A percentile compares a stretch with the other conserved stretches of the same genome.
Conservation (phyloP, 2,113 vertebrate genomes). For the Rhynchopsitta pachyrhyncha region DNA sequence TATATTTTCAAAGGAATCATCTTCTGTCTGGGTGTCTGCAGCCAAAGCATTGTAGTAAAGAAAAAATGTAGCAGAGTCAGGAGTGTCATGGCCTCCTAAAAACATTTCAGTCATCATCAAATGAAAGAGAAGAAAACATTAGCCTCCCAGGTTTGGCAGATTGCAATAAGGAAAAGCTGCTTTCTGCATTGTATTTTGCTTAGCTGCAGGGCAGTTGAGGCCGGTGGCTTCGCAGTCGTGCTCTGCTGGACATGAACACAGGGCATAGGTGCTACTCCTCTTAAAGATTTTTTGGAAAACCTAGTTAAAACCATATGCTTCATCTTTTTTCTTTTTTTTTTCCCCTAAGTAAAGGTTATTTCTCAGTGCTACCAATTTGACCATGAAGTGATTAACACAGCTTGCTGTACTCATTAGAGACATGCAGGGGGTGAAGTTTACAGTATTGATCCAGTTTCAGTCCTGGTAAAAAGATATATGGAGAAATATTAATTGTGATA, state of each 20-base stretch:
- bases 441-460: slow-evolving; percentile 2
- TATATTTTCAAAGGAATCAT: not conserved
- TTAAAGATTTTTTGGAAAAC: not conserved
- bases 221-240: not conserved
- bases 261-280: not conserved
- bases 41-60: not conserved
- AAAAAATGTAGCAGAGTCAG: not conserved
- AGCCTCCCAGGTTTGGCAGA: not conserved
- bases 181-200: not conserved
- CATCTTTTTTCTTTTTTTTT: not conserved
- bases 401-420: not conserved
- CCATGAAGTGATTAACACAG: not conserved
- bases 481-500: not conserved
- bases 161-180: not conserved
- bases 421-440: not conserved
- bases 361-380: not conserved
- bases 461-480: not conserved
- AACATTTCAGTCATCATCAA: not conserved
- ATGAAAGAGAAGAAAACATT: not conserved
- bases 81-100: not conserved
- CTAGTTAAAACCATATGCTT: not conserved
- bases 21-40: not conserved
- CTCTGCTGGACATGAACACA: not conserved
- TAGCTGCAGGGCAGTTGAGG: accelerated
- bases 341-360: not conserved